Percentiles rank a stretch among this genome's conserved stretches.
Evolutionary conservation across 2,888 invertebrate species (phyloP).

Genomic region (Eugnorisma glareosa): DNA sequence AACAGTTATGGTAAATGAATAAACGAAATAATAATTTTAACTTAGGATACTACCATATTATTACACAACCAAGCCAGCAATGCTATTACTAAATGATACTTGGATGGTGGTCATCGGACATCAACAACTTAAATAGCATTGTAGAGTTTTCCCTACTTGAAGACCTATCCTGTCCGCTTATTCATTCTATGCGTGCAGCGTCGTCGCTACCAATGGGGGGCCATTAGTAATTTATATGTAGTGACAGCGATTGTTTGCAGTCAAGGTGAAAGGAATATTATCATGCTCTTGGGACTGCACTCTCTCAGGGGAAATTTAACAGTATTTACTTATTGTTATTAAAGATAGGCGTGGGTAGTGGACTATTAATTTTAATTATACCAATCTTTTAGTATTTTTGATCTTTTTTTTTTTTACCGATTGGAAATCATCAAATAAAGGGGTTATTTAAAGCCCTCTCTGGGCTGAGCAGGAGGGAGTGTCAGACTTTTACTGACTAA

Average conservation of each 20-base stretch:
- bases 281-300: constrained; percentile 8
- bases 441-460: too few relatives aligned
- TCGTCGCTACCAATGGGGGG: not conserved
- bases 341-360: not conserved
- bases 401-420: too few relatives aligned
- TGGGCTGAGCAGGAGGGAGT: too few relatives aligned
- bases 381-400: too few relatives aligned
- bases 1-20: too few relatives aligned
- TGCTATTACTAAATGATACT: not conserved
- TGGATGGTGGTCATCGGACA: not conserved
- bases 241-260: constrained; percentile 18
- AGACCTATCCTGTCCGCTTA: not conserved
- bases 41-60: not conserved
- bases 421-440: too few relatives aligned
- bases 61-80: not conserved
- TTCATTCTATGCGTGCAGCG: constrained; percentile 19
- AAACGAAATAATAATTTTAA: too few relatives aligned
- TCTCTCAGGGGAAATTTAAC: constrained; percentile 25
- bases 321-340: constrained; percentile 26
- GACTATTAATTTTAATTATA: not conserved
- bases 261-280: constrained; percentile 44
- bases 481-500: too few relatives aligned
- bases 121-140: not conserved
- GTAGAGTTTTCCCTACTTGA: not conserved
- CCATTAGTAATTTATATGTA: constrained; percentile 35